Conservation (phyloP, 2,113 vertebrate species). For the Bambusicola thoracicus region DNA sequence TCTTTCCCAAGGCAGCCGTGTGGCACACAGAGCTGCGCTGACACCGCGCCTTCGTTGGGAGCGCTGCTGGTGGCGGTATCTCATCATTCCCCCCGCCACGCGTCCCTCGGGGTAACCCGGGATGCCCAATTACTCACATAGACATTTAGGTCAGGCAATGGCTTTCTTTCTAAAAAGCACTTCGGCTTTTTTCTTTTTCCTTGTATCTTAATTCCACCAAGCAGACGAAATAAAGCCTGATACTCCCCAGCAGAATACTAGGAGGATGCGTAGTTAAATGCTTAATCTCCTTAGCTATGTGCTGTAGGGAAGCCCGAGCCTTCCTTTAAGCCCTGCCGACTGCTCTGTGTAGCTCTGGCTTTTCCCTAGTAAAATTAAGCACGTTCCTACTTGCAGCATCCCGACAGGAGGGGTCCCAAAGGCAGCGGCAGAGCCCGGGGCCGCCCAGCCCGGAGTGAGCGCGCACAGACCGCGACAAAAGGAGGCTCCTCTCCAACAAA, state of each 20-base stretch:
- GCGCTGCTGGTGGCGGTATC: background rate
- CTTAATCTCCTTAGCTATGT: slow-evolving; percentile 45
- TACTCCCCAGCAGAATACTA: background rate
- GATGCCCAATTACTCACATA: slow-evolving; percentile 36
- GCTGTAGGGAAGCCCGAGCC: slow-evolving; percentile 32
- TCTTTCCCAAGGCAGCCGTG: slow-evolving; percentile 9
- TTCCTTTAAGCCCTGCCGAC: slow-evolving; percentile 40
- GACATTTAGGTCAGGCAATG: slow-evolving; percentile 38
- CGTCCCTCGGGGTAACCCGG: background rate
- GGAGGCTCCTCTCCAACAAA: slow-evolving; percentile 9
- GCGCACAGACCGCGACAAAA: slow-evolving; percentile 35
- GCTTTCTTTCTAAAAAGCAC: slow-evolving; percentile 6
- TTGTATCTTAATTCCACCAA: background rate
- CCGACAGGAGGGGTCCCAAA: background rate
- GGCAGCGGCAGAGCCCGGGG: background rate
- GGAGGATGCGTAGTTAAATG: slow-evolving; percentile 15
- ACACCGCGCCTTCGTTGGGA: background rate
- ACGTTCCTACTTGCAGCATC: background rate
- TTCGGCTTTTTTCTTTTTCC: background rate
- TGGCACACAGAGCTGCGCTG: slow-evolving; percentile 53
- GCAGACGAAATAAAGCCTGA: background rate
- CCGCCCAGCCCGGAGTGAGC: background rate
- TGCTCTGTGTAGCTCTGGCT: background rate
- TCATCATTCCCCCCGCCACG: slow-evolving; percentile 2
- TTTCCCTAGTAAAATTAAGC: slow-evolving; percentile 49